A percentile compares a stretch with the other conserved stretches of the same genome.
Evolutionary conservation across 2,797 vertebrate species (phyloP).

Genomic region (Enteromius unitaeniatus): DNA sequence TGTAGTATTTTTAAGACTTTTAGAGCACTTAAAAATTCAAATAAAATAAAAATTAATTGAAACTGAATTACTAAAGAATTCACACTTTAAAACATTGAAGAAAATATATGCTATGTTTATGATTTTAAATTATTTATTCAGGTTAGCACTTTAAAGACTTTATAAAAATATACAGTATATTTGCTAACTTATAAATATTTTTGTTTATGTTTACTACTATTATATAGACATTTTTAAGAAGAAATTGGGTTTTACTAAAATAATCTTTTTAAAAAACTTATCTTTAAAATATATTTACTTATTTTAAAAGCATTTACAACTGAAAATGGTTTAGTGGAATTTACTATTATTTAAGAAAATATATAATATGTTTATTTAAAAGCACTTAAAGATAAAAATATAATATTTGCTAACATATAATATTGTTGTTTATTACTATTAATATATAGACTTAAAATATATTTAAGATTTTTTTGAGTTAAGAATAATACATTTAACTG

Average conservation of each 20-base stretch:
- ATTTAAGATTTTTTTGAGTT: not conserved
- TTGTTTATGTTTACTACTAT: not conserved
- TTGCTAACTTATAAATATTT: not conserved
- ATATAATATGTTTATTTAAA: not conserved
- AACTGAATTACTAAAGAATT: too few species aligned
- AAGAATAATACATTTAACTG: too few species aligned
- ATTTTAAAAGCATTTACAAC: not conserved
- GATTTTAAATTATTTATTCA: too few species aligned
- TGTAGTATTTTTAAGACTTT: not conserved
- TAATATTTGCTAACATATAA: not conserved
- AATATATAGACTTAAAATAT: too few species aligned
- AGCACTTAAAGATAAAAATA: not conserved
- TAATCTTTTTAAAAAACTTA: too few species aligned
- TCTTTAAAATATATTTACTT: not conserved
- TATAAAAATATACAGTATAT: too few species aligned
- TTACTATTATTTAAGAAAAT: not conserved
- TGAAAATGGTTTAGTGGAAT: not conserved
- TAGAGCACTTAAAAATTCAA: not conserved
- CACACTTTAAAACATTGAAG: too few species aligned
- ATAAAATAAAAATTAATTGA: too few species aligned
- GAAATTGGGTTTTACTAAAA: too few species aligned
- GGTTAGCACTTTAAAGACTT: not conserved
- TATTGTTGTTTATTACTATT: too few species aligned
- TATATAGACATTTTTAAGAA: not conserved
- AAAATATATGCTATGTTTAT: not conserved